Evolutionary conservation across 2,888 invertebrate species (phyloP), one percentile per base, ranked within the genome.

Genomic region (Psylliodes chrysocephalus): DNA sequence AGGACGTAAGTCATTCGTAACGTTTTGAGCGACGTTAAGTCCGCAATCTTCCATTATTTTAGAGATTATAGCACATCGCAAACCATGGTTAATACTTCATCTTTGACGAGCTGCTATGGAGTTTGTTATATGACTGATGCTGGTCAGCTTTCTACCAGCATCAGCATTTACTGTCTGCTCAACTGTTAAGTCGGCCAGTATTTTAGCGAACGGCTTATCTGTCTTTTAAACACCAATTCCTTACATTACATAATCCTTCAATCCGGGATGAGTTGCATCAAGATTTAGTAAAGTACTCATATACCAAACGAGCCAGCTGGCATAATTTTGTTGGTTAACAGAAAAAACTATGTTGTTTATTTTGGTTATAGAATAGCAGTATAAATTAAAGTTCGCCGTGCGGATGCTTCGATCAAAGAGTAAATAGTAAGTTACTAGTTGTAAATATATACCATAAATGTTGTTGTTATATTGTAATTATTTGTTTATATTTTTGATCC

Each of bases 241-340:
- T 14, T 46, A 8, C 33, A 33, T 33, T 7, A 46, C 18, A 12
- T 33, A 17, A n/a, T 46, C 33, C n/a, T 56, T 7, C 6, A 56
- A 30, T 46, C 19, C 12, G 30, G 46, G 46, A 46, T 56, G 56
- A 10, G 56, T 56, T 56, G 44, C 46, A 6, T 56, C 15, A 12
- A 56, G 33, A 10, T 56, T 56, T 12, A 0, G 17, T 25, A 56
- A 46, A 35, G 44, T 56, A 17, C 33, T 42, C 12, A 33, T n/a
- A 56, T 46, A 56, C 35, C 33, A 46, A 18, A 56, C 46, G 18
- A 25, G 30, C 46, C 56, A 56, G 18, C 46, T 30, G 12, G 46
- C 44, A 33, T 56, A 56, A 25, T 56, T 56, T 8, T 28, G 56
- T 15, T 56, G 46, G 35, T 56, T 56, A 15, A 46, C 56, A 4